A percentile compares a stretch with the other conserved stretches of the same genome.
phyloP scores from a whole-genome alignment of 2,113 vertebrate species.

The Hyperopisus bebe region DNA sequence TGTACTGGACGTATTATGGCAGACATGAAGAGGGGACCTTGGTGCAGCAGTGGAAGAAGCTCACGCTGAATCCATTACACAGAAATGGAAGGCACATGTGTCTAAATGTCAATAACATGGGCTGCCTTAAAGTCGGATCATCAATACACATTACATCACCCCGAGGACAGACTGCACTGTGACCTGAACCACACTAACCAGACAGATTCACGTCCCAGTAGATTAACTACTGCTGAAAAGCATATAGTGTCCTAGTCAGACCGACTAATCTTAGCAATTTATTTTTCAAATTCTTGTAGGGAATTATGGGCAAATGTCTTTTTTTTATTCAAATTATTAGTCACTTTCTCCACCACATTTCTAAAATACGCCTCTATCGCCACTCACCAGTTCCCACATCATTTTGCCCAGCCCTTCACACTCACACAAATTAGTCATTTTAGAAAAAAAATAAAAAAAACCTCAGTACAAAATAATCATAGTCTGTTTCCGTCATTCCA shows the following conservation, averaged over 20 bases:
- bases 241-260: neutral
- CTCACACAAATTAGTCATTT: neutral
- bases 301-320: neutral
- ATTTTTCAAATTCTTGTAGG: neutral
- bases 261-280: neutral
- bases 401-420: neutral
- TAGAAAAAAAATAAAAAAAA: neutral
- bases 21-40: neutral
- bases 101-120: neutral
- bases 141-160: neutral
- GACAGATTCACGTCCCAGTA: neutral
- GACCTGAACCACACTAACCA: neutral
- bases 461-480: neutral
- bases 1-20: neutral
- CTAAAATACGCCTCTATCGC: neutral
- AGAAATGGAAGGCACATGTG: neutral
- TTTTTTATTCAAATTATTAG: neutral
- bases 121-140: neutral
- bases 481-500: neutral
- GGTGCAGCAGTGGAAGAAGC: neutral
- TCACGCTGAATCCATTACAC: neutral
- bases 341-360: neutral
- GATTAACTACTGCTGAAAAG: neutral
- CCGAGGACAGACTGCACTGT: neutral
- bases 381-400: neutral